These are phyloP conservation scores for pig (Sus scrofa) DNA, from an alignment of 2,113 vertebrate species.

Conservation along the genomic window T2T-Sscrofa CM000830.6:49546501-49547000, in stretches of 20 bases:
- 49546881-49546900: neutral
- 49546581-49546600: neutral
- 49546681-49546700: slow-evolving; percentile 5
- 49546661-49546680: neutral
- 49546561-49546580: slow-evolving; percentile 42
- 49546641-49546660: neutral
- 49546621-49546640: neutral
- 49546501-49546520: neutral
- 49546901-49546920: neutral
- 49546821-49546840: neutral
- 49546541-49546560: slow-evolving; percentile 45
- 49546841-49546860: neutral
- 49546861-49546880: slow-evolving; percentile 33
- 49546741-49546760: neutral
- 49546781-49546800: slow-evolving; percentile 2
- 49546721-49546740: neutral
- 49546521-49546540: neutral
- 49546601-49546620: neutral
- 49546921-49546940: neutral
- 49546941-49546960: neutral
- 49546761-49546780: neutral
- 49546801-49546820: slow-evolving; percentile 8
- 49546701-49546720: neutral
- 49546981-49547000: neutral
- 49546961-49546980: neutral